Conservation (phyloP, 1,140 invertebrate species). For the Paraescarpia echinospica region DNA sequence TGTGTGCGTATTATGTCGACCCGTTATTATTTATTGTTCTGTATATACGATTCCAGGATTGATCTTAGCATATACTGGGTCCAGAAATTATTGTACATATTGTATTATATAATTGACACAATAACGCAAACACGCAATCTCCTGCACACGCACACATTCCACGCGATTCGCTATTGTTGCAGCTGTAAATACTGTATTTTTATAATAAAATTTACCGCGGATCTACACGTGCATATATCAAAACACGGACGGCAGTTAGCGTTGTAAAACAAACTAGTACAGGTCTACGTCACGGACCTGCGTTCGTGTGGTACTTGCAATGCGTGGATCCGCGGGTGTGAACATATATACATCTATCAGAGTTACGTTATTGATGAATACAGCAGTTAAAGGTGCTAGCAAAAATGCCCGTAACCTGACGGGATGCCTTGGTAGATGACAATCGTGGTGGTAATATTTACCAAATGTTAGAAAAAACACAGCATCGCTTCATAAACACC, state of each 20-base stretch:
- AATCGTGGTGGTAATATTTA: too few relatives aligned
- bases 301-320: neutral
- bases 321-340: neutral
- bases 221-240: neutral
- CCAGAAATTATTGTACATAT: neutral
- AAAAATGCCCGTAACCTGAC: too few relatives aligned
- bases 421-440: too few relatives aligned
- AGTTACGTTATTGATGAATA: neutral
- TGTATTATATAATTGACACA: neutral
- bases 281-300: neutral
- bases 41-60: neutral
- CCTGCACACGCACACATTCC: neutral
- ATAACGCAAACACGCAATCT: neutral
- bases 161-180: neutral
- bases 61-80: too few relatives aligned
- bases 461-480: too few relatives aligned
- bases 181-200: neutral
- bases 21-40: neutral
- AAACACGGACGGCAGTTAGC: neutral
- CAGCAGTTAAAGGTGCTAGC: too few relatives aligned
- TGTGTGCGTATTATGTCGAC: neutral
- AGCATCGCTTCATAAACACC: too few relatives aligned
- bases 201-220: neutral
- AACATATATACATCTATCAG: neutral
- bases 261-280: neutral